Evolutionary conservation across 2,113 vertebrate genomes (phyloP).

Genomic region (Oxyruncus cristatus): DNA sequence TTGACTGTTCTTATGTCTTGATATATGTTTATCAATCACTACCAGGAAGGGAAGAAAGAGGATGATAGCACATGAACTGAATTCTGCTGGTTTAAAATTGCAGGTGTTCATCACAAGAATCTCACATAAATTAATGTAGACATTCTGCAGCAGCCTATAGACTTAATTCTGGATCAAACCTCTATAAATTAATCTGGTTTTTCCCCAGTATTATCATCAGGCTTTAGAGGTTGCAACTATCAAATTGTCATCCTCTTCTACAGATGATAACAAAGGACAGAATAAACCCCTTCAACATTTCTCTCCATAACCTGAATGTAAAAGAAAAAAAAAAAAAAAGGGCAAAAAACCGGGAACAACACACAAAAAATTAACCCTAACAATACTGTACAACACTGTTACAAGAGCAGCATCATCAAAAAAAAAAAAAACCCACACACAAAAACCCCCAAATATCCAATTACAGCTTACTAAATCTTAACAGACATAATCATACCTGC

Average conservation of each 20-base stretch:
- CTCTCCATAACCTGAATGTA: neutral
- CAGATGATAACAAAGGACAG: neutral
- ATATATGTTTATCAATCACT: neutral
- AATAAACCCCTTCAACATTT: neutral
- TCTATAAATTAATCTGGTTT: neutral
- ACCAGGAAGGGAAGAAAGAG: neutral
- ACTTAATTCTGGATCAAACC: neutral
- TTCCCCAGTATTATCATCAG: neutral
- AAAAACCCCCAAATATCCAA: neutral
- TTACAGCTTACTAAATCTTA: neutral
- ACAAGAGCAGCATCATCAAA: neutral
- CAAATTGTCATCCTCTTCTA: neutral
- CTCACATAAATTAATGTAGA: neutral
- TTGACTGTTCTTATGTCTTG: neutral
- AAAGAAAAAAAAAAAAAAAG: neutral
- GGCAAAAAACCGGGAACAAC: neutral
- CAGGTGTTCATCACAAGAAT: neutral
- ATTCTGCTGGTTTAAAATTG: neutral
- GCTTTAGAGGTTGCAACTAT: neutral
- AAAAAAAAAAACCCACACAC: neutral
- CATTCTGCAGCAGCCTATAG: neutral
- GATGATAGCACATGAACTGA: rapidly evolving
- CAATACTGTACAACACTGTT: neutral
- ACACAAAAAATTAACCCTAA: neutral
- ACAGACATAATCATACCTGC: neutral